phyloP scores from a whole-genome alignment of 2,888 invertebrate species.

The Philereme transversata region DNA sequence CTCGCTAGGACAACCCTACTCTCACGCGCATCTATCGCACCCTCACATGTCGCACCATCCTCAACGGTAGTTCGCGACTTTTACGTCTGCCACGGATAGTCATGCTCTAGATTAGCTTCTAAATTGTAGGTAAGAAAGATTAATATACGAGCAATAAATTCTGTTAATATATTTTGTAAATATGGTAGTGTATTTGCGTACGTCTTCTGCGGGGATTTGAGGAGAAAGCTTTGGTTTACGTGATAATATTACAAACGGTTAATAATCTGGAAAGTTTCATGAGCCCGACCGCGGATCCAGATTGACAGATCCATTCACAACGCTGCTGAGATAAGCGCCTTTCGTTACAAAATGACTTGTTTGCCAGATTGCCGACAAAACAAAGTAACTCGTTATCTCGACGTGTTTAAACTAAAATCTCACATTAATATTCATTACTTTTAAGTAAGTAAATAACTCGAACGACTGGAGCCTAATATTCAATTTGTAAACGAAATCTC shows the following conservation, averaged over 20 bases:
- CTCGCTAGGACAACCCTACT: constrained; percentile 79
- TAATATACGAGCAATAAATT: constrained; percentile 68
- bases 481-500: constrained; percentile 55
- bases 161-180: constrained; percentile 75
- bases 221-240: constrained; percentile 54
- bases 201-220: constrained; percentile 61
- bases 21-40: constrained; percentile 84
- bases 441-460: constrained; percentile 28
- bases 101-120: constrained; percentile 72
- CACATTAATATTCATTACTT: constrained; percentile 32
- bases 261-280: constrained; percentile 47
- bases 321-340: constrained; percentile 49
- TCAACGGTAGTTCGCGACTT: constrained; percentile 87
- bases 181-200: constrained; percentile 59
- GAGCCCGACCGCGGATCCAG: constrained; percentile 56
- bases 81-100: constrained; percentile 50
- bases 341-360: constrained; percentile 52
- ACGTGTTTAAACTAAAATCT: constrained; percentile 40
- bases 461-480: constrained; percentile 50
- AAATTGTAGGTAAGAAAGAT: constrained; percentile 61
- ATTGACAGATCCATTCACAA: constrained; percentile 68
- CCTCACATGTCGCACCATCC: constrained; percentile 91
- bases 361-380: constrained; percentile 27
- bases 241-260: constrained; percentile 50
- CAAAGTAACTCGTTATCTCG: constrained; percentile 41